phyloP scores from a whole-genome alignment of 2,113 vertebrate species.

The Vulpes ferrilata region DNA sequence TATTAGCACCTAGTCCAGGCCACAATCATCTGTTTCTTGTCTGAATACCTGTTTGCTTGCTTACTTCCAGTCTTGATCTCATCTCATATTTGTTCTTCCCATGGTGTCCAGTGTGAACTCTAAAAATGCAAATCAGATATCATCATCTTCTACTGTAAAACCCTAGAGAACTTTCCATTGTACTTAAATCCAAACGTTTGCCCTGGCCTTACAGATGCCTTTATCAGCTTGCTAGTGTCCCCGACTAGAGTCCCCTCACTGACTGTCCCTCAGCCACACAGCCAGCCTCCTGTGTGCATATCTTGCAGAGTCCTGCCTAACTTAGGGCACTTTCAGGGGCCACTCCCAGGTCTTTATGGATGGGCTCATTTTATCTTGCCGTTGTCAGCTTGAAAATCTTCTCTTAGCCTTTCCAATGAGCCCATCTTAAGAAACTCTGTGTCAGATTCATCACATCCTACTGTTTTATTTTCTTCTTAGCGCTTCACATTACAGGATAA shows the following conservation, averaged over 20 bases:
- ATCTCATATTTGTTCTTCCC: neutral
- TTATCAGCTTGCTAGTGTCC: too few relatives aligned
- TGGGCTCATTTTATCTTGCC: neutral
- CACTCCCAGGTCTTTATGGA: neutral
- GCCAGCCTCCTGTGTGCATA: neutral
- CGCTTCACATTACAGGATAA: slow-evolving; percentile 36
- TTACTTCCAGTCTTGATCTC: neutral
- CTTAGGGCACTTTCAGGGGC: too few relatives aligned
- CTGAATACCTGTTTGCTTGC: neutral
- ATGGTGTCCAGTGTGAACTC: neutral
- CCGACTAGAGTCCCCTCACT: neutral
- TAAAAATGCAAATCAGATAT: neutral
- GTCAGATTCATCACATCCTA: neutral
- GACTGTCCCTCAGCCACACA: too few relatives aligned
- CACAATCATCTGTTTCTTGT: neutral
- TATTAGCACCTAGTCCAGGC: neutral
- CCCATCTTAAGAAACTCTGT: neutral
- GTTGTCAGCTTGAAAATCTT: neutral
- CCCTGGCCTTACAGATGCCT: neutral
- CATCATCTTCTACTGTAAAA: neutral
- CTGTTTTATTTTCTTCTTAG: slow-evolving; percentile 25
- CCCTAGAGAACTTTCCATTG: neutral
- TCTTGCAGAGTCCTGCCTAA: neutral
- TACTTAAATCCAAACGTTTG: neutral
- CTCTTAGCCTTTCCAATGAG: neutral